These are phyloP conservation scores for Arctia plantaginis DNA, from an alignment of 2,888 invertebrate genomes.

Conservation along the genomic window DNA sequence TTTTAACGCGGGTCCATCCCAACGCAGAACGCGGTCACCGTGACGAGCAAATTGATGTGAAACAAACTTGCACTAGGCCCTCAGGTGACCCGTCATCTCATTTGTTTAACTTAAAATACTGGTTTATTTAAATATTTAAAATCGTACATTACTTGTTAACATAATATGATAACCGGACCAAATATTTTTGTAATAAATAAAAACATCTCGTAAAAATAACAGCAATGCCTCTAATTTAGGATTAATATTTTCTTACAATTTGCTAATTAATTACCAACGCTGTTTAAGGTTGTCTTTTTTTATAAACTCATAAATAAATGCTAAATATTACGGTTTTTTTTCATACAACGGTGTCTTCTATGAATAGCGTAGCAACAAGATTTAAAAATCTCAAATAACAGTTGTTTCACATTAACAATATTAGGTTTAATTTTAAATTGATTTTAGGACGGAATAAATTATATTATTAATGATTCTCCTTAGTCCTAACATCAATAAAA, in stretches of 20 bases:
- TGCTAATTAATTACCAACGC: background rate
- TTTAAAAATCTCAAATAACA: background rate
- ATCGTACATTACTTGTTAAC: too few relatives aligned
- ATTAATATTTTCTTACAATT: background rate
- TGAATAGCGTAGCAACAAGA: background rate
- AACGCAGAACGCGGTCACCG: too few relatives aligned
- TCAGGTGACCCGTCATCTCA: too few relatives aligned
- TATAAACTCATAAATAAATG: background rate
- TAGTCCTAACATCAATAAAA: background rate
- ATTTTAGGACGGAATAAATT: background rate
- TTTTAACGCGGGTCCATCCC: too few relatives aligned
- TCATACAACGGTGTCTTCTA: background rate
- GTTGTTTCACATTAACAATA: background rate
- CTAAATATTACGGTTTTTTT: background rate
- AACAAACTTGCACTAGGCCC: too few relatives aligned
- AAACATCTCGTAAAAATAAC: background rate
- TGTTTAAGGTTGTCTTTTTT: background rate
- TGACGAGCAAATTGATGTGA: too few relatives aligned
- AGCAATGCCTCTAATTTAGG: background rate
- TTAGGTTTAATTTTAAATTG: background rate
- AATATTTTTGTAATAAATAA: background rate
- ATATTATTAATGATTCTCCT: background rate
- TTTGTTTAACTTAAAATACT: too few relatives aligned
- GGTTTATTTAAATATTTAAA: too few relatives aligned
- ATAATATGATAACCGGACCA: background rate